Evolutionary conservation across 2,113 vertebrate species (phyloP), one percentile per base, ranked within the genome.

Genomic region (Cariama cristata): DNA sequence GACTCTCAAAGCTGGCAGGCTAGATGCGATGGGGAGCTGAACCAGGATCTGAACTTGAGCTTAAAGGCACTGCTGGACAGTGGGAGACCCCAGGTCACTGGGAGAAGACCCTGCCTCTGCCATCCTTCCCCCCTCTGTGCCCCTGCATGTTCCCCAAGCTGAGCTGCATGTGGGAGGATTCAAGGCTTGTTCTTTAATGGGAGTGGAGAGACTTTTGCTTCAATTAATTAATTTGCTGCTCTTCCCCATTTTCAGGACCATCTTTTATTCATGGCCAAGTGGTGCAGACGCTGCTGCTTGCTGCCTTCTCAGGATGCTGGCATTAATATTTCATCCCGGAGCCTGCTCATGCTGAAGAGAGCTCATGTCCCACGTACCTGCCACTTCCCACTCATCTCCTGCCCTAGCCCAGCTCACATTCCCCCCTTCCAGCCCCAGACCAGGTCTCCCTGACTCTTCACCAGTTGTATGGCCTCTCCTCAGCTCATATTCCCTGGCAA

Each of bases 191-290:
- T 96, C 83, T 0, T 93, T 97, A 97, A 93, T 50, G 40, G 93
- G 85, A 97, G 84, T 19, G 40, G 68, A 88, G 93, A 96, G 96
- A 33, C 22, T 95, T 97, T 97, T 93, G 88, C 96, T 97, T 97
- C 76, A 47, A 98, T 97, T 97, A 98, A 98, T 98, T 98, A 98
- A 98, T 98, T 98, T 96, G 95, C 97, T 91, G 97, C 96, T 97
- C 90, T 86, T 96, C 85, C 95, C 81, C 91, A 88, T 97, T 95
- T 96, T 98, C 96, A 32, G 55, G 55, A 77, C 97, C 96, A 98
- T 98, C 97, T 98, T 98, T 98, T 98, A 98, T 98, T 98, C 98
- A 98, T 98, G 96, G 95, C 93, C 92, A 94, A 97, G 91, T 40
- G 26, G 93, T 23, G 16, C 95, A 94, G 96, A 69, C 87, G 53